A percentile compares a stretch with the other conserved stretches of the same genome.
phyloP scores from a whole-genome alignment of 2,113 vertebrate species.

The Trichomycterus rosablanca region DNA sequence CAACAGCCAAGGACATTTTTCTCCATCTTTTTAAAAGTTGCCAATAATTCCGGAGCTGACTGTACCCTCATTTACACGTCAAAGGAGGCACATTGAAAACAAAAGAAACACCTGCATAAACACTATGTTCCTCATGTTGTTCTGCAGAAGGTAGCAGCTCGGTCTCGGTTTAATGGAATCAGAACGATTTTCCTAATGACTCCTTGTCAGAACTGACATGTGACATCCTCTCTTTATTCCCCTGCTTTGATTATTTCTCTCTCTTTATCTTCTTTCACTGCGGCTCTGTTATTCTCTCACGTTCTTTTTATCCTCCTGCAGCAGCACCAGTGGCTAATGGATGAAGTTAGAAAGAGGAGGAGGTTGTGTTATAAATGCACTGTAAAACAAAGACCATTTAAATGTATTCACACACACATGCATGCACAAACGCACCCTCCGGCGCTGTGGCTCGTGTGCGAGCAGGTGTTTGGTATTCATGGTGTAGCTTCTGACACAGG shows the following conservation, averaged over 20 bases:
- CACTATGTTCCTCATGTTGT: not conserved
- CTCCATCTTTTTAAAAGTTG: no score
- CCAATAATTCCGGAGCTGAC: no score
- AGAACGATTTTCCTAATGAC: slow-evolving; percentile 17
- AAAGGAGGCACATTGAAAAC: not conserved
- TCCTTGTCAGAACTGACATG: slow-evolving; percentile 16
- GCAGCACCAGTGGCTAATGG: slow-evolving; percentile 6
- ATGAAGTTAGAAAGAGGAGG: not conserved
- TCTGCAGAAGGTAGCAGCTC: not conserved
- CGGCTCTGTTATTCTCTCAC: not conserved
- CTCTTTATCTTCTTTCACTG: not conserved
- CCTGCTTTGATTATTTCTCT: not conserved
- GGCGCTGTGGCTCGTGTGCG: slow-evolving; percentile 1
- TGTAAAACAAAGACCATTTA: not conserved
- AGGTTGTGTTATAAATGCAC: not conserved
- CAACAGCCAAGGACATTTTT: no score
- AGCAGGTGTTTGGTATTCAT: slow-evolving; percentile 57
- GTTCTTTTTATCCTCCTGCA: not conserved
- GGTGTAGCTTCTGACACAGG: slow-evolving; percentile 36
- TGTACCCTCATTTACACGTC: no score
- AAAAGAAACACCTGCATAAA: not conserved
- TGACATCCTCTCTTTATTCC: not conserved
- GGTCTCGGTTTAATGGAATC: slow-evolving; percentile 6
- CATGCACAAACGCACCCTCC: not conserved
- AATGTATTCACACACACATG: slow-evolving; percentile 3